Evolutionary conservation across 1,140 invertebrate species (phyloP).

Genomic region (Apolygus lucorum): DNA sequence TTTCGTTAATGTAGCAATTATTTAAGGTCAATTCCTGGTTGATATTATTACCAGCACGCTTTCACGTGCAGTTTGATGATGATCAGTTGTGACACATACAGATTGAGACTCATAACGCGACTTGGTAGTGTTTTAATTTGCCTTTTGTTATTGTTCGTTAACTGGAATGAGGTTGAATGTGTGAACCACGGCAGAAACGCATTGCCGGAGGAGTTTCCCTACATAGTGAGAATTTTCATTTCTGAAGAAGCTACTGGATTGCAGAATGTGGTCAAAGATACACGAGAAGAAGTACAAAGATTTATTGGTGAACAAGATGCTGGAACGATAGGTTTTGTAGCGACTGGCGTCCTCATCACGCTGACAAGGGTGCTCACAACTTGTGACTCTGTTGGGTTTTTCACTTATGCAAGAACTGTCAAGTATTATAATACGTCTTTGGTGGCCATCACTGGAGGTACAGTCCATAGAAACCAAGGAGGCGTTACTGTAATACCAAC

Average conservation of each 20-base stretch:
- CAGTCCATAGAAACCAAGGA: neutral
- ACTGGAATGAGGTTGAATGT: too few species aligned
- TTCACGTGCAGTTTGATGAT: too few species aligned
- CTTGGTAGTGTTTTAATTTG: too few species aligned
- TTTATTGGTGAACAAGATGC: neutral
- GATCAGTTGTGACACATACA: too few species aligned
- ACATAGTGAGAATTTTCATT: neutral
- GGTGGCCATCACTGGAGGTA: neutral
- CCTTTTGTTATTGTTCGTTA: too few species aligned
- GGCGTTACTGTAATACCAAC: neutral
- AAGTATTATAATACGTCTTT: neutral
- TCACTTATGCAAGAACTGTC: neutral
- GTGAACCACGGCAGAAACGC: neutral
- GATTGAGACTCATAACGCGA: too few species aligned
- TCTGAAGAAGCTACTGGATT: neutral
- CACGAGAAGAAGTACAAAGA: too few species aligned
- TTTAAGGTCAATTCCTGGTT: too few species aligned
- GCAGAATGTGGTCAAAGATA: too few species aligned
- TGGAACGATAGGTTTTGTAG: neutral
- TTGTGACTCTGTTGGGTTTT: slow-evolving; percentile 1
- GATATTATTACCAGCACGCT: too few species aligned
- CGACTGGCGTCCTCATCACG: neutral
- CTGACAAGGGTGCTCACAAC: neutral
- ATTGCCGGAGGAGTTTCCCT: neutral
- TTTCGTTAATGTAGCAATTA: too few species aligned